These are phyloP conservation scores for Sceloporus undulatus DNA, from an alignment of 2,113 vertebrate species.

Conservation along the genomic window DNA sequence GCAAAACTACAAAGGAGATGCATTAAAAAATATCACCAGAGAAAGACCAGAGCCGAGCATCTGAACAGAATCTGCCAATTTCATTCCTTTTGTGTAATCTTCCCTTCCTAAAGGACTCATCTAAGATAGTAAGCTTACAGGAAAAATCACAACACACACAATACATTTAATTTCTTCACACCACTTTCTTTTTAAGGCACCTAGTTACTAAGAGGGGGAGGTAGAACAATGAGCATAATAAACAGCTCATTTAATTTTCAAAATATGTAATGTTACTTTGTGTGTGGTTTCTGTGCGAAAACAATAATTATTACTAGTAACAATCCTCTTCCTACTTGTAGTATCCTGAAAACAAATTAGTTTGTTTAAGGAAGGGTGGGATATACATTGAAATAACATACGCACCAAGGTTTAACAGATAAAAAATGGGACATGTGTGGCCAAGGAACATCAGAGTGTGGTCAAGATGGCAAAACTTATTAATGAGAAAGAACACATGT, in stretches of 20 bases:
- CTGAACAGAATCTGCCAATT: background rate
- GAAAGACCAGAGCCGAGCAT: background rate
- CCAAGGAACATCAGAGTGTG: too few species aligned
- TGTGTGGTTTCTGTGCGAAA: background rate
- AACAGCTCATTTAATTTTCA: background rate
- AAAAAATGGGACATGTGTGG: too few species aligned
- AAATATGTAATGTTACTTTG: background rate
- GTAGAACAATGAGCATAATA: background rate
- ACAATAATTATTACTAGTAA: background rate
- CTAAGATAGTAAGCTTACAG: background rate
- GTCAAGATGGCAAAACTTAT: too few species aligned
- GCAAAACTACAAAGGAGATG: background rate
- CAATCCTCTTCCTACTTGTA: too few species aligned
- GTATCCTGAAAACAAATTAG: too few species aligned
- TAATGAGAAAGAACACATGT: too few species aligned
- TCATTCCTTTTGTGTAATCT: background rate
- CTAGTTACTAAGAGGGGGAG: background rate
- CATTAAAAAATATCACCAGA: background rate
- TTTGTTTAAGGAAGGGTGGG: too few species aligned
- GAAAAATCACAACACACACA: background rate
- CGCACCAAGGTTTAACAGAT: too few species aligned
- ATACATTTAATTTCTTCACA: background rate
- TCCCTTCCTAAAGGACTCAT: background rate
- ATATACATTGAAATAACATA: too few species aligned
- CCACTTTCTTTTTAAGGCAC: background rate